phyloP scores from a whole-genome alignment of 2,797 vertebrate species.

The Bovichtus variegatus region DNA sequence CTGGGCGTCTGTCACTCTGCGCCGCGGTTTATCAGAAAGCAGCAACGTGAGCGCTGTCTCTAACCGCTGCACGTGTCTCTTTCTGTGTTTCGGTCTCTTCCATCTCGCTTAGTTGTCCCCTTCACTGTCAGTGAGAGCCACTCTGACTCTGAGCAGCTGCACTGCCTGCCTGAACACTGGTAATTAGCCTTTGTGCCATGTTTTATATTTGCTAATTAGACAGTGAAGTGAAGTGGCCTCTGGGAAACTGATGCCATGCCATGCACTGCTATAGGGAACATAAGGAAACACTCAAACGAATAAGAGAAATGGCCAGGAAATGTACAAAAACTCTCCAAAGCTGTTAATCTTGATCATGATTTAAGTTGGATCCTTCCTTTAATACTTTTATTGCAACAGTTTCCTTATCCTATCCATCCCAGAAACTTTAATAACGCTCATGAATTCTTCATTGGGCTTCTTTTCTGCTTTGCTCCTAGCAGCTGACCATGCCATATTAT shows the following conservation, averaged over 20 bases:
- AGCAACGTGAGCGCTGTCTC: slow-evolving; percentile 25
- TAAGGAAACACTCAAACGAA: not conserved
- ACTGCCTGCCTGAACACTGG: not conserved
- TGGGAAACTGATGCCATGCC: slow-evolving; percentile 6
- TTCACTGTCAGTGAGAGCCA: not conserved
- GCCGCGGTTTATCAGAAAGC: slow-evolving; percentile 33
- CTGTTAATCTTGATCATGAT: not conserved
- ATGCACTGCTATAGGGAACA: not conserved
- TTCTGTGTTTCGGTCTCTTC: not conserved
- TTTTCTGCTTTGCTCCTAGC: slow-evolving; percentile 26
- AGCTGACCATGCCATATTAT: slow-evolving; percentile 34
- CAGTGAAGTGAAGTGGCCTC: slow-evolving; percentile 3
- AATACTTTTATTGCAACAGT: not conserved
- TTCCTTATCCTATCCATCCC: not conserved
- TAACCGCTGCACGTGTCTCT: slow-evolving; percentile 14
- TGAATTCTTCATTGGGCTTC: slow-evolving; percentile 42
- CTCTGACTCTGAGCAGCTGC: slow-evolving; percentile 19
- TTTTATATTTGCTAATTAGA: slow-evolving; percentile 19
- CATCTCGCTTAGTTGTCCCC: not conserved
- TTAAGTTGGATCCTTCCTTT: not conserved
- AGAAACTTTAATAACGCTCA: slow-evolving; percentile 35
- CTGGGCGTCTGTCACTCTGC: slow-evolving; percentile 40
- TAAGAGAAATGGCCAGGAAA: not conserved
- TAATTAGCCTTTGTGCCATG: slow-evolving; percentile 2
- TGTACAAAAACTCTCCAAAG: not conserved